phyloP scores from a whole-genome alignment of 2,888 invertebrate genomes.

The Saturnia japonica region DNA sequence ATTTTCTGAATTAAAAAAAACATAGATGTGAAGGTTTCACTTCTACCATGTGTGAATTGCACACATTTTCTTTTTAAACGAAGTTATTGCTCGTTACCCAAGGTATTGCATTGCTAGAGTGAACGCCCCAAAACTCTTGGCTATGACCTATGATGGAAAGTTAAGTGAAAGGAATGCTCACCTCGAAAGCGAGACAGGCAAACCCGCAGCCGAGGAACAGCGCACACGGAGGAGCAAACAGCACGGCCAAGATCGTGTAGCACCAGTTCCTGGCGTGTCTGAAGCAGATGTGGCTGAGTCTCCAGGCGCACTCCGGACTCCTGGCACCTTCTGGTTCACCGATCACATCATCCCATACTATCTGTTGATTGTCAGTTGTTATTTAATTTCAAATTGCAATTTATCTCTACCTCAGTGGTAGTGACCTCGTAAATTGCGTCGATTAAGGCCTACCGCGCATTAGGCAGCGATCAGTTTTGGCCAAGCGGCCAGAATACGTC shows the following conservation, averaged over 20 bases:
- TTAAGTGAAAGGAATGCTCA: slow-evolving; percentile 42
- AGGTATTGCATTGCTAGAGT: not conserved
- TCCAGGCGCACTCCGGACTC: slow-evolving; percentile 87
- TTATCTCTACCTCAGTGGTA: not conserved
- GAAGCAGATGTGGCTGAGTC: slow-evolving; percentile 85
- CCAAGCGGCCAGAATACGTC: too few relatives aligned
- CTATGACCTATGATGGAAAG: not conserved
- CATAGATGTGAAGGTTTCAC: too few relatives aligned
- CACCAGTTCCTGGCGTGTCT: slow-evolving; percentile 84
- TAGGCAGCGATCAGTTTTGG: too few relatives aligned
- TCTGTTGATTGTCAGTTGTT: slow-evolving; percentile 63
- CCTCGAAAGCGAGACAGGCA: slow-evolving; percentile 87
- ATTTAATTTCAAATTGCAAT: not conserved
- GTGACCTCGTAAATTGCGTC: not conserved
- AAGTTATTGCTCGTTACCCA: not conserved
- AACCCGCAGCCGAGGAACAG: slow-evolving; percentile 85
- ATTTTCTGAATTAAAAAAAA: too few relatives aligned
- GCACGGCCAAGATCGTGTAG: slow-evolving; percentile 85
- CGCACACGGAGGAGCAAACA: slow-evolving; percentile 86
- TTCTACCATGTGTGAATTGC: too few relatives aligned
- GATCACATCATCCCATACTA: slow-evolving; percentile 87
- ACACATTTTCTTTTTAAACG: too few relatives aligned
- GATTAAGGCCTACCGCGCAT: too few relatives aligned
- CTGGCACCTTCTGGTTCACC: slow-evolving; percentile 87
- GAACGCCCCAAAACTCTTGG: not conserved